Evolutionary conservation across 2,888 invertebrate species (phyloP).

Genomic region (Luffia ferchaultella): DNA sequence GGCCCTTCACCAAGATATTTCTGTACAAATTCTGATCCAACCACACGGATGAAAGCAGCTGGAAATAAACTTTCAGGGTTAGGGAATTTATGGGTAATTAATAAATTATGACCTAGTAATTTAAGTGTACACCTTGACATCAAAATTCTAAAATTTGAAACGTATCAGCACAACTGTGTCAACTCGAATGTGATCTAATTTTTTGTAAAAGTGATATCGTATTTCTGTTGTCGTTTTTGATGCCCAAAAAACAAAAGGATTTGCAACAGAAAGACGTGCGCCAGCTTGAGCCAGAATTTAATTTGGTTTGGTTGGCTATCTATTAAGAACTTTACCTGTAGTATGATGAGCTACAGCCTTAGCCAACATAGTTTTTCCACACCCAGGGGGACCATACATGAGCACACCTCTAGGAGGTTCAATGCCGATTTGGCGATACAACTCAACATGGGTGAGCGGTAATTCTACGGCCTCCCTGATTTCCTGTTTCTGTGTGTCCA

Average conservation of each 20-base stretch:
- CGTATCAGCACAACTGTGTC: too few species aligned
- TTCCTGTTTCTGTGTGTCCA: conserved; percentile 99
- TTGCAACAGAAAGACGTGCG: too few species aligned
- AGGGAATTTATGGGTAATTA: too few species aligned
- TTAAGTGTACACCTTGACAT: too few species aligned
- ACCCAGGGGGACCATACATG: conserved; percentile 99
- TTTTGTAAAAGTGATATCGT: too few species aligned
- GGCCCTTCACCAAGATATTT: conserved; percentile 99
- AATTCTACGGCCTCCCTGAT: conserved; percentile 98
- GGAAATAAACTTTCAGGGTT: conserved; percentile 17
- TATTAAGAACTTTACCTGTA: conserved; percentile 85
- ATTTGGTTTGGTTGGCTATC: too few species aligned
- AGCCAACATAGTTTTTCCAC: conserved; percentile 99
- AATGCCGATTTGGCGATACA: conserved; percentile 98
- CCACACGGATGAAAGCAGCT: conserved; percentile 98
- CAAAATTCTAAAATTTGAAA: too few species aligned
- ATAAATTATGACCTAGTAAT: too few species aligned
- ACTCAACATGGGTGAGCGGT: conserved; percentile 96
- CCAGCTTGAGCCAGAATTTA: too few species aligned
- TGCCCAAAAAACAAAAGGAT: too few species aligned
- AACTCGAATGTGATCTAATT: too few species aligned
- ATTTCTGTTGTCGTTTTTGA: too few species aligned
- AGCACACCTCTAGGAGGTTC: conserved; percentile 98
- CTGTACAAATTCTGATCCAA: conserved; percentile 99
- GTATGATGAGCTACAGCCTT: conserved; percentile 99